Conservation (phyloP, 2,888 invertebrate species). For the Clistopyga incitator region DNA sequence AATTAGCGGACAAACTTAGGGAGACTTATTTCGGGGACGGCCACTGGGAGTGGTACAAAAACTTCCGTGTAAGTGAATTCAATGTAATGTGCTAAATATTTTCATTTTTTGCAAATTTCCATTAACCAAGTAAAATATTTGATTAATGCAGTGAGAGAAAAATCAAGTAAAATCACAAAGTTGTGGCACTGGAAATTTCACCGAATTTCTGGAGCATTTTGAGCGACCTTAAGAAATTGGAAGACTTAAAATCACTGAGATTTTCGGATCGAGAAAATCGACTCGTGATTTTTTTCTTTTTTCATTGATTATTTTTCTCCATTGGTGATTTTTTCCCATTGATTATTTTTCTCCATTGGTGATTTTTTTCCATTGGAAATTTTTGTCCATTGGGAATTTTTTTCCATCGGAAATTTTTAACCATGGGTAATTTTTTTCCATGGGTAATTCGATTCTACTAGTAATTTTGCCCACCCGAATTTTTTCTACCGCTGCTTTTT, state of each 20-base stretch:
- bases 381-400: no score
- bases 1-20: slow-evolving; percentile 72
- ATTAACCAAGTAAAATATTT: not conserved
- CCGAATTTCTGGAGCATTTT: no score
- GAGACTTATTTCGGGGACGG: slow-evolving; percentile 77
- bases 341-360: no score
- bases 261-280: not conserved
- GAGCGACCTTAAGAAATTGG: not conserved
- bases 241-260: not conserved
- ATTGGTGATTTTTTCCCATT: no score
- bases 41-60: slow-evolving; percentile 77
- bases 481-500: no score
- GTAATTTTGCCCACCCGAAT: no score
- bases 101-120: not conserved
- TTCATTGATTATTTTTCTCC: no score
- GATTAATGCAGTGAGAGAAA: not conserved
- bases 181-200: not conserved
- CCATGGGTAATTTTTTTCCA: no score
- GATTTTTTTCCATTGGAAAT: no score
- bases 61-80: slow-evolving; percentile 74
- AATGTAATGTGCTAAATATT: not conserved
- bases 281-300: no score
- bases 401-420: no score
- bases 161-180: not conserved
- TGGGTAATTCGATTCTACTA: no score